Percentiles rank a stretch among this genome's conserved stretches.
These are phyloP conservation scores for Hycleus cichorii DNA, from an alignment of 1,140 invertebrate genomes.

Conservation along the genomic window DNA sequence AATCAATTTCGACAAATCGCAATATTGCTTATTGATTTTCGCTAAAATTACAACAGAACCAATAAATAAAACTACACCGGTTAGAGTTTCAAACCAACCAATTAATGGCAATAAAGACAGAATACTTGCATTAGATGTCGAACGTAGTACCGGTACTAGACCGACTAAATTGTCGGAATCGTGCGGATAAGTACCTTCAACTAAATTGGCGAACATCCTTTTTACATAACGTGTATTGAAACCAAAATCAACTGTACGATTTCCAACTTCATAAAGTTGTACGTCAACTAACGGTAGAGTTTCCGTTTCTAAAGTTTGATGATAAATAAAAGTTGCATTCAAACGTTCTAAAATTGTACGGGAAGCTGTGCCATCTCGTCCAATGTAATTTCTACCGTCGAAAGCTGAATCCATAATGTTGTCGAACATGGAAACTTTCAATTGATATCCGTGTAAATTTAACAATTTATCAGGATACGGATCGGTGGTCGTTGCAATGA, in stretches of 20 bases:
- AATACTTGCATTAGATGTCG: background rate
- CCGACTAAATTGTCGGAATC: background rate
- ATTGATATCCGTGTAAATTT: constrained; percentile 1
- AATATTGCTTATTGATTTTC: background rate
- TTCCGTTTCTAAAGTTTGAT: background rate
- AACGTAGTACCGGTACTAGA: background rate
- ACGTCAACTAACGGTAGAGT: background rate
- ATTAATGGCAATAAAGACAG: background rate
- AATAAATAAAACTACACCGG: background rate
- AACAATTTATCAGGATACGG: constrained; percentile 2
- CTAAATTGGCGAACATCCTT: constrained; percentile 1
- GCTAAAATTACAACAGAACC: background rate
- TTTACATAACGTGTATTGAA: constrained; percentile 7
- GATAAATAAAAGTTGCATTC: constrained; percentile 4
- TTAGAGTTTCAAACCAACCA: constrained; percentile 1
- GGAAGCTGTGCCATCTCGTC: background rate
- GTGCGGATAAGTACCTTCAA: constrained; percentile 11
- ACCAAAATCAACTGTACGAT: background rate
- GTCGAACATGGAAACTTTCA: constrained; percentile 5
- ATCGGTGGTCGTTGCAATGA: background rate
- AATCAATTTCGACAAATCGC: background rate
- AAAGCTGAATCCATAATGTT: background rate
- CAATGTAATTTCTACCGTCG: background rate
- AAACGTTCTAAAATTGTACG: background rate
- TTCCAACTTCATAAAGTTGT: constrained; percentile 1